phyloP scores from a whole-genome alignment of 2,113 vertebrate species.

The Pelmatolapia mariae region DNA sequence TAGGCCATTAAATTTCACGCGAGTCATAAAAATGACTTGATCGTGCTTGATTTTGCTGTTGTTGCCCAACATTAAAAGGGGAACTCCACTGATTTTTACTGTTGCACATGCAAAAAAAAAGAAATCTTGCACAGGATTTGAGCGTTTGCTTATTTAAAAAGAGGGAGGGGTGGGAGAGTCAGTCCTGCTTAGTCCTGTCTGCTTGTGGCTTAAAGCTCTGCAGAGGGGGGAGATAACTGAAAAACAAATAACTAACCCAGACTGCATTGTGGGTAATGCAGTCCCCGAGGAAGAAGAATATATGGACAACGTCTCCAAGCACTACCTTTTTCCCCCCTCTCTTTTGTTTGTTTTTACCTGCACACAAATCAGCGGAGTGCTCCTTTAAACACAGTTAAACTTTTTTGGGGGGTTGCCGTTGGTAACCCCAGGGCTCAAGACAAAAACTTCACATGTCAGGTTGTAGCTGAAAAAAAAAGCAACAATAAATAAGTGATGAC shows the following conservation, averaged over 20 bases:
- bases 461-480: slow-evolving; percentile 4
- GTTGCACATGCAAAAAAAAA: neutral
- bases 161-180: neutral
- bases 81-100: neutral
- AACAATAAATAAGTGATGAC: neutral
- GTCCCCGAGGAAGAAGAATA: neutral
- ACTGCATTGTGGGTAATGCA: neutral
- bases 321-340: neutral
- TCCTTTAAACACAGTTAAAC: neutral
- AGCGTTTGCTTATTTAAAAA: neutral
- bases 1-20: neutral
- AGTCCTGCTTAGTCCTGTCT: neutral
- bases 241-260: neutral
- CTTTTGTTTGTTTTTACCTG: neutral
- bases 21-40: neutral
- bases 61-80: neutral
- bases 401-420: neutral
- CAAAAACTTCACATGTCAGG: neutral
- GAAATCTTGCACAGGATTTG: neutral
- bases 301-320: neutral
- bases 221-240: neutral
- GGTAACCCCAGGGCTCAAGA: neutral
- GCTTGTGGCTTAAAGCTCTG: neutral
- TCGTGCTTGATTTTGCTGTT: neutral
- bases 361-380: neutral